Base-by-base conservation (phyloP, 2,113 vertebrate species). In the Perca flavescens region DNA sequence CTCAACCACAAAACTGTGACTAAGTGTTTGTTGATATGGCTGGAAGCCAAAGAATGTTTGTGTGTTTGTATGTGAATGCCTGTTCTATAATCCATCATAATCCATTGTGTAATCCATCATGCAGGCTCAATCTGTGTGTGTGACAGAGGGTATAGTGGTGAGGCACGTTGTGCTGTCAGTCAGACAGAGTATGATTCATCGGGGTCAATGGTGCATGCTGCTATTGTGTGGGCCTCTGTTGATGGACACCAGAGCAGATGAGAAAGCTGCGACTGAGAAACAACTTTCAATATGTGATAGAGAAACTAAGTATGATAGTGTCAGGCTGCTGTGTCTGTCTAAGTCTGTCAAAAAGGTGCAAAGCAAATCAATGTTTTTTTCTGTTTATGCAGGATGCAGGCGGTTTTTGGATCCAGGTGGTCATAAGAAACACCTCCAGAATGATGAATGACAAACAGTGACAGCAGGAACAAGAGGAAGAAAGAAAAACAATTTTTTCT, bases 21-120 rank as follows among this genome's bases (percentile, higher is more conserved):
- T 40, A 71, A 70, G 40, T 71, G 74, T 89, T 53, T 79, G 78
- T 47, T 66, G 68, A 56, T 25, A 40, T 6, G 43, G 17, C 67
- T 8, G 19, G 40, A 11, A 80, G 67, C 64, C 47, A 63, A 14
- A 46, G 21, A 64, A 28, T 53, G 80, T 85, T 84, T 74, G 70
- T 82, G 52, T 74, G 66, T 77, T 36, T 75, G 57, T 76, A 64
- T 43, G 64, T 68, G 78, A 75, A 79, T 53, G 78, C 74, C 74
- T 69, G 65, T 43, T 21, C 57, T 63, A 77, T 86, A 89, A 93
- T 92, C 85, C 84, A 83, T 92, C 88, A 86, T 86, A 92, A 91
- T 91, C 86, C 84, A 86, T 21, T 49, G 74, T 75, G 82, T 87
- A 90, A 92, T 91, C 86, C 86, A 88, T 92, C 90, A 87, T 28